Base-by-base conservation (phyloP, 2,113 vertebrate genomes). In the Cyrtonyx montezumae region DNA sequence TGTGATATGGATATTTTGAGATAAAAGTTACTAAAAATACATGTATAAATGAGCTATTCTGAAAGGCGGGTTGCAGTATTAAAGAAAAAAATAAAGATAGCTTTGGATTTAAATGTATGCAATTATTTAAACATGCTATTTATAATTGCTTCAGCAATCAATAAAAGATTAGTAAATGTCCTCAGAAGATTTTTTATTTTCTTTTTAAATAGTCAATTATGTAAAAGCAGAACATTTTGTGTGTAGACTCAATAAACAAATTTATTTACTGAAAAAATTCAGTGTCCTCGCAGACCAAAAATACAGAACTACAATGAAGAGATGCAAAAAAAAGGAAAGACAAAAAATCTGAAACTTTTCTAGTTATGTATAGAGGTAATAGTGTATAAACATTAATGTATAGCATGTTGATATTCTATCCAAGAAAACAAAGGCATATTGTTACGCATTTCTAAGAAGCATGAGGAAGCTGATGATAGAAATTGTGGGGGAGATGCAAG, bases 401-500 rank as follows among this genome's bases (percentile, higher is more conserved):
- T 34, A 73, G 10, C 40, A 56, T 25, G 28, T 74, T 73, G 82
- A 4, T 32, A 62, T 83, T 80, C 18, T 66, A 15, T 7, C 13
- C 48, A 67, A 80, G 48, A 80, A 84, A 83, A 77, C 30, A 84
- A 86, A 70, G 16, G 32, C 6, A 78, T 65, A 32, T 42, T 81
- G 17, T 9, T 56, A 55, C 9, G 11, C 32, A n/a, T 2, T 90
- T 88, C 48, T 40, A 7, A 65, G 6, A 62, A 2, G 16, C 49
- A 59, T n/a, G 16, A 93, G 12, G 61, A 92, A 80, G 19, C 2
- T 63, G 68, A 63, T 9, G 23, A 80, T 32, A 90, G 46, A 81
- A 9, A 53, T n/a, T 17, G 6, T 13, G 2, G 3, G 8, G 46
- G n/a, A 8, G 10, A 80, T 48, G 11, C 0, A 1, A 79, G 62